phyloP scores from a whole-genome alignment of 2,888 invertebrate species.

The Cosmorhoe ocellata region DNA sequence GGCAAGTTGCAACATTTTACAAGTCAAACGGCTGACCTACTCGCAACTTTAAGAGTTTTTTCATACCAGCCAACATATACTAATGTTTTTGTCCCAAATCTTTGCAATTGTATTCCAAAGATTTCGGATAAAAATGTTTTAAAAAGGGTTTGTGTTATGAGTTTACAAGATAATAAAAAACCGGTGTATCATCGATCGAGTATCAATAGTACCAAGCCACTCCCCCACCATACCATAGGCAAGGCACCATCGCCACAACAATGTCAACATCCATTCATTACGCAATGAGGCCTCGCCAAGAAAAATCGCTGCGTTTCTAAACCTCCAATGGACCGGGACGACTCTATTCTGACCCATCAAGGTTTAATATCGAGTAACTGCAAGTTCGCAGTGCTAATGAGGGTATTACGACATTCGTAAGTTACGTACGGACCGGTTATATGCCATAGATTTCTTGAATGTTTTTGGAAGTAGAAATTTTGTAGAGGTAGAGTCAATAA shows the following conservation, averaged over 20 bases:
- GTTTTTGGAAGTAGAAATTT: slow-evolving; percentile 31
- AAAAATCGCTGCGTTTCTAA: slow-evolving; percentile 66
- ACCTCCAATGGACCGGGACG: slow-evolving; percentile 35
- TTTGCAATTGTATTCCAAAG: too few species aligned
- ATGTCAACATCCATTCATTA: slow-evolving; percentile 76
- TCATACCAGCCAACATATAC: too few species aligned
- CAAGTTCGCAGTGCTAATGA: slow-evolving; percentile 33
- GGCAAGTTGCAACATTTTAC: slow-evolving; percentile 16
- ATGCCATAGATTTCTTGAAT: slow-evolving; percentile 31
- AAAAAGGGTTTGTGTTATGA: too few species aligned
- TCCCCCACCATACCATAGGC: slow-evolving; percentile 27
- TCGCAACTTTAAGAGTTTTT: slow-evolving; percentile 2
- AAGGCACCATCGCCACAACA: slow-evolving; percentile 50
- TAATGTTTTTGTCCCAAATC: too few species aligned
- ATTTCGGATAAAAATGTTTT: too few species aligned
- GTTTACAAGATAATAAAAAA: too few species aligned
- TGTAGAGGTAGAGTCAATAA: slow-evolving; percentile 2
- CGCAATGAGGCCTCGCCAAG: slow-evolving; percentile 72
- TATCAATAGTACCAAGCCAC: slow-evolving; percentile 25
- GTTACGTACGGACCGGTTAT: slow-evolving; percentile 36
- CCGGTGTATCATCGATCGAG: slow-evolving; percentile 19
- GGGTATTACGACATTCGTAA: slow-evolving; percentile 36
- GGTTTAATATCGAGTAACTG: slow-evolving; percentile 34
- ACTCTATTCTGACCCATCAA: slow-evolving; percentile 39
- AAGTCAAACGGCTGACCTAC: slow-evolving; percentile 9